Conservation (phyloP, 2,797 vertebrate species). For the Astyanax mexicanus region DNA sequence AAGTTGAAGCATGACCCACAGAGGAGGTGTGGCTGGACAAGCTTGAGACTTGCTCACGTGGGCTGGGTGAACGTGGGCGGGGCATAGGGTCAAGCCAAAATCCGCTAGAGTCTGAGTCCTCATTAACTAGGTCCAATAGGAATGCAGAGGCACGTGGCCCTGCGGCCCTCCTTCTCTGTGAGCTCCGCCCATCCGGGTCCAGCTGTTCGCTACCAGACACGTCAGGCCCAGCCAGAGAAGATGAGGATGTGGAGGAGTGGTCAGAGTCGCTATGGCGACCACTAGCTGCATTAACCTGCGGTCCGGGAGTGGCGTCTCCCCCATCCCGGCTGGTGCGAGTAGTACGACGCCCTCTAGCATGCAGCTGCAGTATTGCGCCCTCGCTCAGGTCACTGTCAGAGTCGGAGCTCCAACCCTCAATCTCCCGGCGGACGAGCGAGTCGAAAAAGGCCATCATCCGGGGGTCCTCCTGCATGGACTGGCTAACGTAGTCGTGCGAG, state of each 20-base stretch:
- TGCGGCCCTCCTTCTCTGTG: constrained; percentile 70
- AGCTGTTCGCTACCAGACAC: constrained; percentile 67
- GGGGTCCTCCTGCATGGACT: constrained; percentile 97
- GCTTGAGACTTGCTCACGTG: constrained; percentile 85
- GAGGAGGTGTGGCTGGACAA: constrained; percentile 87
- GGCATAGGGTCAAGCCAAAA: constrained; percentile 93
- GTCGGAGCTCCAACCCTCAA: constrained; percentile 98
- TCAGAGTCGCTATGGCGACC: constrained; percentile 87
- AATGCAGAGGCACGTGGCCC: constrained; percentile 82
- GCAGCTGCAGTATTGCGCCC: constrained; percentile 95
- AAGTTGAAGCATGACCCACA: constrained; percentile 84
- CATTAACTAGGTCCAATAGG: constrained; percentile 89
- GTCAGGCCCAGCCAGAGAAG: constrained; percentile 80
- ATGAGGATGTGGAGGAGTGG: constrained; percentile 84
- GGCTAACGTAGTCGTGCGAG: constrained; percentile 97
- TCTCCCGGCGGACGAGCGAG: constrained; percentile 94
- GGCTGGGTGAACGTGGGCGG: constrained; percentile 92
- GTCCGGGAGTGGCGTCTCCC: neutral
- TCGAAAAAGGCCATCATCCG: constrained; percentile 99
- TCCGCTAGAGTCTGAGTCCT: constrained; percentile 94
- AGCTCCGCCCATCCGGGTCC: constrained; percentile 71
- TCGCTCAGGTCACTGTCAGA: constrained; percentile 95
- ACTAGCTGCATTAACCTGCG: fast-evolving
- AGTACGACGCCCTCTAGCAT: constrained; percentile 77
- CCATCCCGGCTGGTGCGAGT: constrained; percentile 50